Evolutionary conservation across 2,888 invertebrate genomes (phyloP), one percentile per base, ranked within the genome.

Genomic region (Hedychridium roseum): DNA sequence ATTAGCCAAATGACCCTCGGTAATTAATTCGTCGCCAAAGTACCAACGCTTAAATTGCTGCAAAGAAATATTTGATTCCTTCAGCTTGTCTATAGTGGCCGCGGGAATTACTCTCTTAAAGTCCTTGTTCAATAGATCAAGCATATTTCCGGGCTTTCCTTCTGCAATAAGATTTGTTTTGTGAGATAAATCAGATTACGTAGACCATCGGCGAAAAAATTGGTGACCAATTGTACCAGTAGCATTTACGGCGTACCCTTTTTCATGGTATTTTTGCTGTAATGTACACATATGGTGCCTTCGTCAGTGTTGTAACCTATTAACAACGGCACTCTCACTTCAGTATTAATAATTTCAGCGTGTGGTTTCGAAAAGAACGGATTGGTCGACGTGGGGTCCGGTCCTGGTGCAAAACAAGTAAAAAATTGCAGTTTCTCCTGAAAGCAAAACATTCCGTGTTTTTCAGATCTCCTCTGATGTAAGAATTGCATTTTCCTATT

Each of bases 221-320:
- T n/a, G n/a, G n/a, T n/a, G n/a, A n/a, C n/a, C n/a, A n/a, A n/a
- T n/a, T n/a, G n/a, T n/a, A n/a, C n/a, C n/a, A n/a, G n/a, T n/a
- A n/a, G n/a, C n/a, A n/a, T n/a, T n/a, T n/a, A n/a, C n/a, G n/a
- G n/a, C n/a, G n/a, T n/a, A n/a, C n/a, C n/a, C n/a, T n/a, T n/a
- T n/a, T n/a, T n/a, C n/a, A n/a, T n/a, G n/a, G n/a, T n/a, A n/a
- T n/a, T n/a, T n/a, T n/a, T n/a, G n/a, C n/a, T n/a, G n/a, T n/a
- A n/a, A n/a, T n/a, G n/a, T n/a, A n/a, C n/a, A n/a, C n/a, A n/a
- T n/a, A n/a, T n/a, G n/a, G n/a, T n/a, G n/a, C 70, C 70, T 45
- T 77, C 77, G 30, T 52, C 49, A 20, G 27, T 43, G 38, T 53
- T 73, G 37, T 50, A 56, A 2, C 77, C 77, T 7, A 74, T 3